Evolutionary conservation across 2,888 invertebrate genomes (phyloP).

Genomic region (Blera fallax): DNA sequence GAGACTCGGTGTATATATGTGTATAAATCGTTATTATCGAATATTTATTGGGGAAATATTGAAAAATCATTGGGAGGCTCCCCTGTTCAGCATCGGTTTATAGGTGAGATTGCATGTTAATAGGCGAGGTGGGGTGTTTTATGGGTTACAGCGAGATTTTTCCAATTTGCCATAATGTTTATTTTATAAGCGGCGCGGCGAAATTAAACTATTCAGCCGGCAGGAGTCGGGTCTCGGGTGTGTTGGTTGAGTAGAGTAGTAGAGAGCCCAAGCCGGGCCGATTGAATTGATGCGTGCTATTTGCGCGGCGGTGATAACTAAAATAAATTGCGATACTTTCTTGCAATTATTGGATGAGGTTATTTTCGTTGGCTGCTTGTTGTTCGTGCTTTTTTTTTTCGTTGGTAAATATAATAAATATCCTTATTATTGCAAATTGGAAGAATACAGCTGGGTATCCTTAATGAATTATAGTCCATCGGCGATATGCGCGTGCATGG

Average conservation of each 20-base stretch:
- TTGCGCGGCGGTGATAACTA: constrained; percentile 56
- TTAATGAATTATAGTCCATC: constrained; percentile 40
- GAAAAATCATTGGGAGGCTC: constrained; percentile 72
- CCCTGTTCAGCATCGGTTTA: constrained; percentile 2
- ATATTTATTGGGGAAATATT: constrained; percentile 74
- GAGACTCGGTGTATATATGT: constrained; percentile 16
- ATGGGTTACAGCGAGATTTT: constrained; percentile 65
- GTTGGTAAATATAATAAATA: constrained; percentile 53
- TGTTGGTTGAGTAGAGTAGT: neutral
- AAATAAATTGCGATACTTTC: constrained; percentile 68
- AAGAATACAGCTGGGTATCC: constrained; percentile 44
- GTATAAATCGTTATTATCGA: constrained; percentile 74
- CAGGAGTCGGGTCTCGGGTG: neutral
- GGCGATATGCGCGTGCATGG: neutral
- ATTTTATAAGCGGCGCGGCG: constrained; percentile 66
- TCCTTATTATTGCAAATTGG: constrained; percentile 71
- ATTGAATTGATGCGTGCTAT: constrained; percentile 64
- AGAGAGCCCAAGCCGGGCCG: too few species aligned
- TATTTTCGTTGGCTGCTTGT: neutral
- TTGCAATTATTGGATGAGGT: constrained; percentile 67
- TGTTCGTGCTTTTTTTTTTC: constrained; percentile 4
- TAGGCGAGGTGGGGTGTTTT: constrained; percentile 40
- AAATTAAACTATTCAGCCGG: constrained; percentile 62
- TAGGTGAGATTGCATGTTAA: constrained; percentile 69
- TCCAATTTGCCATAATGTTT: constrained; percentile 72